Evolutionary conservation across 2,113 vertebrate species (phyloP).

Genomic region (Nipponia nippon): DNA sequence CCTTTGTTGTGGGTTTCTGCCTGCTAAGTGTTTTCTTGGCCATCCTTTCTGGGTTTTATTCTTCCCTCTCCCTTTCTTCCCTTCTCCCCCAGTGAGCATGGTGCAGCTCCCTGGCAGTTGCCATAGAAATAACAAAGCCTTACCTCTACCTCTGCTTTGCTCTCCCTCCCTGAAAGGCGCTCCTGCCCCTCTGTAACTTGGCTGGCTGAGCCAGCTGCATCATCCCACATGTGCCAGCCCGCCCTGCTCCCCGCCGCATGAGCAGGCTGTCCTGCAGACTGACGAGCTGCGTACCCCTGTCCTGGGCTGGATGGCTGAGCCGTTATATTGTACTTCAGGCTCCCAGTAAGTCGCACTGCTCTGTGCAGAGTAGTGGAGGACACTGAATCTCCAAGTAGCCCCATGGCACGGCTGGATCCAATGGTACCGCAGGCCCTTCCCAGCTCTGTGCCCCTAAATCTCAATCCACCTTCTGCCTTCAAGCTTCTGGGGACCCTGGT

Average conservation of each 20-base stretch:
- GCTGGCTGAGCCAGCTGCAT: neutral
- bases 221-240: neutral
- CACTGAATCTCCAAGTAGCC: neutral
- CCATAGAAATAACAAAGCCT: neutral
- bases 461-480: neutral
- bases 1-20: neutral
- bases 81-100: fast-evolving
- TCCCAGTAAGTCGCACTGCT: neutral
- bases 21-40: neutral
- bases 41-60: neutral
- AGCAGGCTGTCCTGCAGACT: neutral
- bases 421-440: neutral
- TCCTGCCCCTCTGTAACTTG: neutral
- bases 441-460: neutral
- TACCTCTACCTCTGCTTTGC: neutral
- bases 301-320: neutral
- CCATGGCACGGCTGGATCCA: fast-evolving
- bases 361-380: neutral
- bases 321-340: neutral
- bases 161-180: neutral
- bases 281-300: neutral
- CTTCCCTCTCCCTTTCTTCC: neutral
- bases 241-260: neutral
- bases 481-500: neutral
- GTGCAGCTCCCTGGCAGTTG: neutral